Evolutionary conservation across 2,797 vertebrate species (phyloP), one percentile per base, ranked within the genome.

Genomic region (Gymnothorax reevesii): DNA sequence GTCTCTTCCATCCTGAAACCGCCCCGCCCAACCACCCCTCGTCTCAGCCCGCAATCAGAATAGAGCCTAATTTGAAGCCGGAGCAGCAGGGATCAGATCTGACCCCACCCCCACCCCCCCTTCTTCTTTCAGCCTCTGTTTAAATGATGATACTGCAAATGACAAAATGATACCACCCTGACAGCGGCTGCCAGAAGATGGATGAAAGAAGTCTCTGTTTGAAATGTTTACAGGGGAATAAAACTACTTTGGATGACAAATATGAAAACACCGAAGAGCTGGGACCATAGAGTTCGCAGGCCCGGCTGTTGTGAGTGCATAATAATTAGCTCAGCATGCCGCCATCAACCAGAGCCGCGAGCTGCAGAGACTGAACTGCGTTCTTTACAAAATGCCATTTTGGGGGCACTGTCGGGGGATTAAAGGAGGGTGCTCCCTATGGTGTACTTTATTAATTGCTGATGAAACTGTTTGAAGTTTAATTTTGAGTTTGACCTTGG

Each of bases 321-420:
- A 20, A 79, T 54, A 79, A 79, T 79, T 55, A 79, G 49, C 75
- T 79, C 75, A 79, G 75, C 75, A n/a, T 54, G 75, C 17, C 22
- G 20, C 75, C 75, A 54, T 55, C 75, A 79, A n/a, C 75, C 49
- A 10, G 9, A 79, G 75, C 20, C 49, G 2, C 17, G 52, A 20
- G n/a, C 75, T 54, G 75, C 49, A 9, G 75, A 9, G 55, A 54
- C 20, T 79, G 75, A 7, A 8, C n/a, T 79, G 75, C 54, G 22
- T 54, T 79, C 55, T 79, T 55, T 17, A 55, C 75, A 79, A 79
- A 79, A 79, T 79, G 52, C 52, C 20, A 79, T 79, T 79, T 79
- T 79, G 52, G 49, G 49, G 13, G 54, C 17, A 54, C 75, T 3
- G 1, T 49, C n/a, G 75, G 49, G 49, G 75, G 49, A 79, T n/a